Evolutionary conservation across 2,113 vertebrate genomes (phyloP).

Genomic region (Sander lucioperca): DNA sequence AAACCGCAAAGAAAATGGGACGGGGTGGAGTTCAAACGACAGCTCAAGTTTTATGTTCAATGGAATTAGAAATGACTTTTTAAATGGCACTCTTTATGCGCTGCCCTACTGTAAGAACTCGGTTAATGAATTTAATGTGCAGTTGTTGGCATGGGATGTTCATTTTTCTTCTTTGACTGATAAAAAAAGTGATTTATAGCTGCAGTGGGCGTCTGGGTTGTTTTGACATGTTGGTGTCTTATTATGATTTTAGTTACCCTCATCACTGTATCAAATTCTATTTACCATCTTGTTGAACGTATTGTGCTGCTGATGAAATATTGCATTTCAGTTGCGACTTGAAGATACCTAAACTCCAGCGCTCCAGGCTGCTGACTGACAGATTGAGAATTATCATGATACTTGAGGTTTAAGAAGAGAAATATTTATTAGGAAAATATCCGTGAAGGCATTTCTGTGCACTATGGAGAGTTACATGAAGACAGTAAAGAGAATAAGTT

Average conservation of each 20-base stretch:
- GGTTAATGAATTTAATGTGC: slow-evolving; percentile 82
- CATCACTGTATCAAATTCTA: slow-evolving; percentile 1
- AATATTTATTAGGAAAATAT: not conserved
- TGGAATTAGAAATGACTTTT: slow-evolving; percentile 83
- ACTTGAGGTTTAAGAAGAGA: slow-evolving; percentile 49
- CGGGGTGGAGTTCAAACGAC: slow-evolving; percentile 74
- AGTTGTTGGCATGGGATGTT: slow-evolving; percentile 60
- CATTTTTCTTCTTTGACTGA: slow-evolving; percentile 59
- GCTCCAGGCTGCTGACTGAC: slow-evolving; percentile 43
- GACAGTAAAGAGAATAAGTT: not conserved
- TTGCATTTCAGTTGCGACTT: slow-evolving; percentile 33
- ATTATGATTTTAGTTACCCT: slow-evolving; percentile 34
- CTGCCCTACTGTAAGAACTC: slow-evolving; percentile 72
- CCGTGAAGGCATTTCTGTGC: slow-evolving; percentile 7
- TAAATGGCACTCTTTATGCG: slow-evolving; percentile 74
- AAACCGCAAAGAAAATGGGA: slow-evolving; percentile 77
- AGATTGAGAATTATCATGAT: slow-evolving; percentile 37
- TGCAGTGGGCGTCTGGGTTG: slow-evolving; percentile 53
- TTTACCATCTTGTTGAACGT: slow-evolving; percentile 31
- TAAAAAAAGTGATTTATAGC: slow-evolving; percentile 69
- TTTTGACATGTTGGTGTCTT: slow-evolving; percentile 62
- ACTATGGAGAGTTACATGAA: not conserved
- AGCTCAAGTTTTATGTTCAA: slow-evolving; percentile 80
- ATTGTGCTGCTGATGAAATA: slow-evolving; percentile 25
- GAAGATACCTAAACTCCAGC: slow-evolving; percentile 13